phyloP scores from a whole-genome alignment of 2,797 vertebrate genomes.

The Ataeniobius toweri region DNA sequence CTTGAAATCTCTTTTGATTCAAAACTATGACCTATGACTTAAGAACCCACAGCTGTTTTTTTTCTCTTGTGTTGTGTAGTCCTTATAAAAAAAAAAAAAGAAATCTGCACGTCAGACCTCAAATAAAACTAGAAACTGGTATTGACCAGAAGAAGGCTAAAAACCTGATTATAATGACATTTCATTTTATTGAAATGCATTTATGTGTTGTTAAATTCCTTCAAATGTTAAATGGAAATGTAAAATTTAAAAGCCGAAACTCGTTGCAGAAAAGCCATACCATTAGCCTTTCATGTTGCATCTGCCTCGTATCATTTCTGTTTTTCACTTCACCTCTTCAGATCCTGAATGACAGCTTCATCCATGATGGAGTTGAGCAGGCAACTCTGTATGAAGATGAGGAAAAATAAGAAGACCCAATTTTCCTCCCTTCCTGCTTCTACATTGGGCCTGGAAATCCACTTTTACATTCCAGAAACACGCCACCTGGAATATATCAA shows the following conservation, averaged over 20 bases:
- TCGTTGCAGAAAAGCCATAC: not conserved
- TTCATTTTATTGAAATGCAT: not conserved
- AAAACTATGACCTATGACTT: not conserved
- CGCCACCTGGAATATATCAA: constrained; percentile 78
- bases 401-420: constrained; percentile 83
- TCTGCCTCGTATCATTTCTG: not conserved
- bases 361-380: constrained; percentile 88
- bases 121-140: not conserved
- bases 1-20: not conserved
- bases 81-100: not conserved
- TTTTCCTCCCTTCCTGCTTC: constrained; percentile 70
- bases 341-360: constrained; percentile 87
- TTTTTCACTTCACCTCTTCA: constrained; percentile 44
- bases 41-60: not conserved
- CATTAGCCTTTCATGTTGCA: not conserved
- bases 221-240: not conserved
- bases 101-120: not conserved
- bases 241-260: not conserved
- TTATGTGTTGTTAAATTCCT: not conserved
- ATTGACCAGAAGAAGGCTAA: not conserved
- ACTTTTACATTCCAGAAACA: constrained; percentile 86
- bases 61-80: not conserved
- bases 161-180: not conserved
- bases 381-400: constrained; percentile 98
- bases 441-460: constrained; percentile 85